Evolutionary conservation across 2,113 vertebrate species (phyloP).

Genomic region (Pristiophorus japonicus): DNA sequence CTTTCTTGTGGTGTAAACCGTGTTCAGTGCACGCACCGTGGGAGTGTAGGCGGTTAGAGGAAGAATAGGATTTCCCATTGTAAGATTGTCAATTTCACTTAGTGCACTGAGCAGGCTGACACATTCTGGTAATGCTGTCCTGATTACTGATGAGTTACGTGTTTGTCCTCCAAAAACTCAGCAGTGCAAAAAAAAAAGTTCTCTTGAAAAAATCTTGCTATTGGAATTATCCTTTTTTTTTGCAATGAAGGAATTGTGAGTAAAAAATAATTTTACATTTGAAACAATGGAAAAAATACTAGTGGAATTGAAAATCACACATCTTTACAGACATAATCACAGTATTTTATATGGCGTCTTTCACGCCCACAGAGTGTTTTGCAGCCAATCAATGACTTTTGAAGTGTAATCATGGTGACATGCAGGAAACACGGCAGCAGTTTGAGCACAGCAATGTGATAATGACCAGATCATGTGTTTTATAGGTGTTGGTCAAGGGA

Average conservation of each 20-base stretch:
- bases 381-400: background rate
- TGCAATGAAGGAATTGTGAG: background rate
- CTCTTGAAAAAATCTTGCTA: background rate
- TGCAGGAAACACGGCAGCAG: background rate
- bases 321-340: background rate
- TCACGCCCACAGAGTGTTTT: background rate
- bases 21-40: background rate
- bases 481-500: background rate
- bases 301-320: background rate
- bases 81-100: background rate
- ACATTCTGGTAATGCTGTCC: background rate
- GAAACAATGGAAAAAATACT: background rate
- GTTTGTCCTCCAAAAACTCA: background rate
- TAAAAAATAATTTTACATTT: background rate
- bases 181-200: background rate
- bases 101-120: background rate
- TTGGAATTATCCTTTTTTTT: background rate
- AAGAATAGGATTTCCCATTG: constrained; percentile 19
- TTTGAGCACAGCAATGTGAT: background rate
- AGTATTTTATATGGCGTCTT: background rate
- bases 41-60: background rate
- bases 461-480: background rate
- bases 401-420: background rate
- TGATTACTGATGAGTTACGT: constrained; percentile 9
- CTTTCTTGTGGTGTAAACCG: background rate